Evolutionary conservation across 1,140 invertebrate species (phyloP).

Genomic region (Bombus superbus): DNA sequence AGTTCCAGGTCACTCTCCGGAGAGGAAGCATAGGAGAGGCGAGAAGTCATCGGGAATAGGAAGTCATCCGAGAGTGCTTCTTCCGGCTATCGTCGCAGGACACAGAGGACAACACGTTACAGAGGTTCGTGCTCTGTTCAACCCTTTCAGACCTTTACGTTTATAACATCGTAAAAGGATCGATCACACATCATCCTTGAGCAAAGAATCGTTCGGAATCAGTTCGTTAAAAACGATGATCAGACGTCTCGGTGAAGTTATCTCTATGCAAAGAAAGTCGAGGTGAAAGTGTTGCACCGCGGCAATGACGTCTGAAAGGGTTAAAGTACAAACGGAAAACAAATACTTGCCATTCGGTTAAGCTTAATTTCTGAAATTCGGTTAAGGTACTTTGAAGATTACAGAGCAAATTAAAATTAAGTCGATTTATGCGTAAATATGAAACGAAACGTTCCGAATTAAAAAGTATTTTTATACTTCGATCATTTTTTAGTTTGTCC

Average conservation of each 20-base stretch:
- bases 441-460: not conserved
- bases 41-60: slow-evolving; percentile 98
- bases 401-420: slow-evolving; percentile 6
- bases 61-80: slow-evolving; percentile 96
- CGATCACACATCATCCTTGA: not conserved
- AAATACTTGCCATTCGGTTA: slow-evolving; percentile 40
- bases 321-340: slow-evolving; percentile 30
- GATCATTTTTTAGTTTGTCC: not conserved
- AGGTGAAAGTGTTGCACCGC: not conserved
- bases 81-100: slow-evolving; percentile 86
- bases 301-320: slow-evolving; percentile 10
- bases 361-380: slow-evolving; percentile 28
- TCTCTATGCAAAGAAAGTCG: not conserved
- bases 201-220: no score
- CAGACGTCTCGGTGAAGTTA: not conserved
- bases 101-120: slow-evolving; percentile 78
- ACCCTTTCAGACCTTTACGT: slow-evolving; percentile 24
- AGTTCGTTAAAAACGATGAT: not conserved
- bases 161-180: not conserved
- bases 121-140: slow-evolving; percentile 42
- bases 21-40: slow-evolving; percentile 97
- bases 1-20: slow-evolving; percentile 97
- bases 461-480: not conserved
- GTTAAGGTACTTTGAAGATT: slow-evolving; percentile 24
- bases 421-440: slow-evolving; percentile 3